phyloP scores from a whole-genome alignment of 2,797 vertebrate species.

The Gymnothorax reevesii region DNA sequence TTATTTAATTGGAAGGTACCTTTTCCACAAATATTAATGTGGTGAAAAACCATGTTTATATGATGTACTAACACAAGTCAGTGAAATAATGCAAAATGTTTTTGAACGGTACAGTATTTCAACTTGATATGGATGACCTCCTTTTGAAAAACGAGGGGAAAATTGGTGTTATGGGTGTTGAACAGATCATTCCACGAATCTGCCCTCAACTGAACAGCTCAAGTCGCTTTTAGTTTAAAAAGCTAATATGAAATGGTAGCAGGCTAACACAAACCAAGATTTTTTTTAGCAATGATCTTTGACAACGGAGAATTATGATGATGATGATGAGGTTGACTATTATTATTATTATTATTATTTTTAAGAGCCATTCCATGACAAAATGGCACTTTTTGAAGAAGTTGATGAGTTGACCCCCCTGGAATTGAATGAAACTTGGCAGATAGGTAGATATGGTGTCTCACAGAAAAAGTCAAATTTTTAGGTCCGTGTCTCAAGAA shows the following conservation, averaged over 20 bases:
- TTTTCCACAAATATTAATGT: not conserved
- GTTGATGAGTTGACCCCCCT: too few relatives aligned
- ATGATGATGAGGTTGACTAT: too few relatives aligned
- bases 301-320: slow-evolving; percentile 29
- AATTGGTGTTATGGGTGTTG: not conserved
- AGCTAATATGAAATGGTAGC: not conserved
- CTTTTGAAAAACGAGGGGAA: not conserved
- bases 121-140: not conserved
- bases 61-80: not conserved
- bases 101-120: not conserved
- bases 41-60: not conserved
- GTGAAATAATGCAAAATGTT: not conserved
- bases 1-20: not conserved
- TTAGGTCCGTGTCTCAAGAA: too few relatives aligned
- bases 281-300: slow-evolving; percentile 41
- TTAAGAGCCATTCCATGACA: too few relatives aligned
- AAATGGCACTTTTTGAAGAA: too few relatives aligned
- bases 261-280: slow-evolving; percentile 34
- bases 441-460: too few relatives aligned
- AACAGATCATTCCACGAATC: not conserved
- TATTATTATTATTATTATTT: not conserved
- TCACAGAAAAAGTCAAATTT: too few relatives aligned
- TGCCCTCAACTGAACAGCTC: not conserved
- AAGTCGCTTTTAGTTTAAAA: not conserved
- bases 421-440: too few relatives aligned